Base-by-base conservation (phyloP, 2,113 vertebrate species). In the Delphinus delphis region DNA sequence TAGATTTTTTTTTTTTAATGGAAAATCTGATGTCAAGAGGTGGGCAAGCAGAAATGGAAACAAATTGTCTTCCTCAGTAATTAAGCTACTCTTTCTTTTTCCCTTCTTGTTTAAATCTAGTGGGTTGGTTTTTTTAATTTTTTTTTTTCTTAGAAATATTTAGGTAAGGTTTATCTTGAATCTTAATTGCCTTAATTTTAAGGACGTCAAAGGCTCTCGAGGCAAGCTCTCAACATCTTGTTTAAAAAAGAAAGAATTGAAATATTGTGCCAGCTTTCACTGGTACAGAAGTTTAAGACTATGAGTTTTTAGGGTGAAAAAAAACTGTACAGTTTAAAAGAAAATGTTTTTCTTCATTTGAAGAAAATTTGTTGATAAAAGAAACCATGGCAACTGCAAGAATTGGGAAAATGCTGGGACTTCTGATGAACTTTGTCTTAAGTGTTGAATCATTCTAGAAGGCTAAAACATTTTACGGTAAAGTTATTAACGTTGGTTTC, bases 101-200 rank as follows among this genome's bases (percentile, higher is more conserved):
- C 98, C 95, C 98, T 98, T 98, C 99, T 99, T 97, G 97, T 98
- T 98, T 97, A 96, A 98, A 98, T 97, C 93, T 98, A 95, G 95
- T 98, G 96, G 97, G 93, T 14, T 97, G 92, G 95, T 90, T 97
- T 95, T 99, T 98, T 94, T 98, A 93, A 98, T 98, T 99, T 99
- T 99, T 95, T 36, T 55, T 99, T 99, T 97, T 99, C 98, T 97
- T 99, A 99, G 98, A 99, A 99, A 99, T 99, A 99, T 99, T 99
- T 99, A 99, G 99, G 98, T 99, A 99, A 99, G 99, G 99, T 99
- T 99, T 99, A 99, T 99, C 99, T 99, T 99, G 99, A 99, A 99
- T 99, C 99, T 99, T 99, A 99, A 99, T 99, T 99, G 99, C 99
- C 99, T 99, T 99, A 99, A 99, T 99, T 99, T 99, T 99, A 99